phyloP scores from a whole-genome alignment of 2,113 vertebrate species.

The Pollimyrus isidori region DNA sequence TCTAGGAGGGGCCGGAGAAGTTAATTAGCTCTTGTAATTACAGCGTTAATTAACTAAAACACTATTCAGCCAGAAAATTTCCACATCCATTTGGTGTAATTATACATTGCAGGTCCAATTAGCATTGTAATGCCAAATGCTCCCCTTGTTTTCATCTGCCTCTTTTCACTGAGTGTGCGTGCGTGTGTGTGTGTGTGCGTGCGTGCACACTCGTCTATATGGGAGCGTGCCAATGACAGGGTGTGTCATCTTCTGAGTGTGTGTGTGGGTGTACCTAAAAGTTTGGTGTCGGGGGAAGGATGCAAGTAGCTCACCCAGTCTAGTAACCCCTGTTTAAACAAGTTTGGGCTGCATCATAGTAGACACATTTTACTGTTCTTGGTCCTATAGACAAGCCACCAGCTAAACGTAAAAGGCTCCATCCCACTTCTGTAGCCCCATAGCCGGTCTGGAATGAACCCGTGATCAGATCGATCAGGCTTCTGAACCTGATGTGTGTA shows the following conservation, averaged over 20 bases:
- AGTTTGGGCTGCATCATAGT: not conserved
- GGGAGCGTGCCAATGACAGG: slow-evolving; percentile 10
- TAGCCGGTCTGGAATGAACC: not conserved
- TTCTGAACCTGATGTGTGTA: not conserved
- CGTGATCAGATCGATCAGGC: not conserved
- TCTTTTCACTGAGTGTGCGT: slow-evolving; percentile 24
- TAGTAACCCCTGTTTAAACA: not conserved
- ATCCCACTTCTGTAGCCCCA: not conserved
- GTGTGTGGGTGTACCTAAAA: slow-evolving; percentile 1
- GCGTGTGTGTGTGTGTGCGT: not conserved
- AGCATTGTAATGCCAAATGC: slow-evolving; percentile 65
- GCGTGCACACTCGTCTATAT: slow-evolving; percentile 6
- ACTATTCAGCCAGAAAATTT: slow-evolving; percentile 75
- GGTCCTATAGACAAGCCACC: not conserved
- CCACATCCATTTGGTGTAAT: slow-evolving; percentile 78
- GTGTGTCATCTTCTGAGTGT: slow-evolving; percentile 8
- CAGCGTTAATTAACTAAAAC: slow-evolving; percentile 78
- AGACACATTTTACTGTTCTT: not conserved
- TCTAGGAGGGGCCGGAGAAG: slow-evolving; percentile 59
- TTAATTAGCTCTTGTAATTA: slow-evolving; percentile 77
- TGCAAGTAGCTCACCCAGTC: not conserved
- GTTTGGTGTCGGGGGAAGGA: not conserved
- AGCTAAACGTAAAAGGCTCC: not conserved
- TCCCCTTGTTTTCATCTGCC: slow-evolving; percentile 55
- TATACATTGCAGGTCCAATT: slow-evolving; percentile 68